Evolutionary conservation across 30 jellyfish, hydroid and myxozoan genomes (phyloP).

Genomic region (Hydractinia echinata): DNA sequence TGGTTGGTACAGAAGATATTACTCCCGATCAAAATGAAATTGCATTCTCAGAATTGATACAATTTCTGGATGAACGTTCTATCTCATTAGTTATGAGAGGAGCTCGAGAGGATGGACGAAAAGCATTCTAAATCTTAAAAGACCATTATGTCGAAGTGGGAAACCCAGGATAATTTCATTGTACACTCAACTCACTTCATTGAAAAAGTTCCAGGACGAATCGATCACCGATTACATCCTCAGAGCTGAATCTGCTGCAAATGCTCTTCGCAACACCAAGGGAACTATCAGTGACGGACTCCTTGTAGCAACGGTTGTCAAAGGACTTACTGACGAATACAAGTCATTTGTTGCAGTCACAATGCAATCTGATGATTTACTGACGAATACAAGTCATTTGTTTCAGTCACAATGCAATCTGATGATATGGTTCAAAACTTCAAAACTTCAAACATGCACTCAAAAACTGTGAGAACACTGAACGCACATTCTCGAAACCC

Average conservation of each 20-base stretch:
- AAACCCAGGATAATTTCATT: constrained; percentile 27
- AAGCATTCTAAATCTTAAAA: constrained; percentile 31
- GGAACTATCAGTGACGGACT: constrained; percentile 39
- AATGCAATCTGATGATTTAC: constrained; percentile 51
- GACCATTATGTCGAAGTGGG: constrained; percentile 46
- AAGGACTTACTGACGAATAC: constrained; percentile 56
- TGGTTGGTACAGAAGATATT: constrained; percentile 24
- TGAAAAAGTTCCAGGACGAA: constrained; percentile 20
- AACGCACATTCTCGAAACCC: constrained; percentile 23
- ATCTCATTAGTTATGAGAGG: constrained; percentile 19
- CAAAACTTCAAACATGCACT: constrained; percentile 51
- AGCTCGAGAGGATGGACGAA: constrained; percentile 25
- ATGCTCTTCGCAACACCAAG: constrained; percentile 28
- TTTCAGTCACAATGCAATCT: constrained; percentile 45
- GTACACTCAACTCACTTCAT: constrained; percentile 17
- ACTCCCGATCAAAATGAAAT: constrained; percentile 30
- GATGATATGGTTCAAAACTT: constrained; percentile 41
- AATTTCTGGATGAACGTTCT: constrained; percentile 31
- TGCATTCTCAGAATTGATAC: constrained; percentile 28
- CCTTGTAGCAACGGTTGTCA: constrained; percentile 50
- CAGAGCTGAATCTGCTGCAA: constrained; percentile 33
- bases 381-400: constrained; percentile 37
- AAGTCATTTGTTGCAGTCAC: constrained; percentile 40
- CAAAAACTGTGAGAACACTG: constrained; percentile 60
- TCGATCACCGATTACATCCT: constrained; percentile 28